A percentile compares a stretch with the other conserved stretches of the same genome.
phyloP scores from a whole-genome alignment of 1,140 invertebrate genomes.

The Hycleus phaleratus region DNA sequence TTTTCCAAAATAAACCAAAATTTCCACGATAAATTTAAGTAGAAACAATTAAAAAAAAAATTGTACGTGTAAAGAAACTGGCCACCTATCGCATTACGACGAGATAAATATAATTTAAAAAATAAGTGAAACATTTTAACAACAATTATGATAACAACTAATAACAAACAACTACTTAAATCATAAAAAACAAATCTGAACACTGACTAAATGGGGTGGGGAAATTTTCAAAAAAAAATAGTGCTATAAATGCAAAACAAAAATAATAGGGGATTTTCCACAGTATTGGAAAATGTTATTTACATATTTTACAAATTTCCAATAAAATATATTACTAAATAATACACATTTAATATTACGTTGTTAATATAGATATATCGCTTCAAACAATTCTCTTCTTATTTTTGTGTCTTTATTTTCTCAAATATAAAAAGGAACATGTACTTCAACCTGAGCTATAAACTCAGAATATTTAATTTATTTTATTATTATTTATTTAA shows the following conservation, averaged over 20 bases:
- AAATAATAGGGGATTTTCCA: background rate
- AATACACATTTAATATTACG: conserved; percentile 20
- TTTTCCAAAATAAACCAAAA: no score
- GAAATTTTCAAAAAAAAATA: conserved; percentile 9
- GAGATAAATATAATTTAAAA: conserved; percentile 12
- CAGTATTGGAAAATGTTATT: conserved; percentile 8
- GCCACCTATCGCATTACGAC: conserved; percentile 20
- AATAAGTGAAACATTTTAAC: conserved; percentile 19
- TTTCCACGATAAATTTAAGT: no score
- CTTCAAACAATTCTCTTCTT: no score
- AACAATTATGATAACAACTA: conserved; percentile 25
- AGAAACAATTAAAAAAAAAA: conserved; percentile 9
- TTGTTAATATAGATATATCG: conserved; percentile 4
- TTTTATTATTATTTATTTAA: no score
- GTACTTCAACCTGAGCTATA: conserved; percentile 26
- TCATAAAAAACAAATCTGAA: conserved; percentile 26
- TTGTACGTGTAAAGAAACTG: conserved; percentile 18
- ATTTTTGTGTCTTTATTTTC: background rate
- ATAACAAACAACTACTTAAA: conserved; percentile 26
- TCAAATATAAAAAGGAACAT: conserved; percentile 36
- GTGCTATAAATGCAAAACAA: conserved; percentile 7
- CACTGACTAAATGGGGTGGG: conserved; percentile 16
- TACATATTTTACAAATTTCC: conserved; percentile 27
- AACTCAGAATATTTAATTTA: conserved; percentile 5
- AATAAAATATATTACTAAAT: conserved; percentile 29